Conservation (phyloP, 2,888 invertebrate species). For the Watsonalla binaria region DNA sequence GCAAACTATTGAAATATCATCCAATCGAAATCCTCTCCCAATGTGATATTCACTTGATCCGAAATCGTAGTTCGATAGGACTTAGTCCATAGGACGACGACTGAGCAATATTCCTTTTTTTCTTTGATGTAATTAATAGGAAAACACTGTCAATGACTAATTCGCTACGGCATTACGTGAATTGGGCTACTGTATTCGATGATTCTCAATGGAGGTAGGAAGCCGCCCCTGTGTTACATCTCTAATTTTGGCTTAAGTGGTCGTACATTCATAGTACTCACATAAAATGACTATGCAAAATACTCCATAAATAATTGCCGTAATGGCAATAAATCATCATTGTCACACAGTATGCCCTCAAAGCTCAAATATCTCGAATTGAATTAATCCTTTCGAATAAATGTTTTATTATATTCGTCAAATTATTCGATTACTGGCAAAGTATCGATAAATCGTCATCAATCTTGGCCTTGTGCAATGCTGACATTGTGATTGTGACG, state of each 20-base stretch:
- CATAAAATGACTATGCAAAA: constrained; percentile 25
- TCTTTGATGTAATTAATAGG: no score
- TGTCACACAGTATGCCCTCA: constrained; percentile 28
- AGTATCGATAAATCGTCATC: constrained; percentile 38
- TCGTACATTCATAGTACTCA: background rate
- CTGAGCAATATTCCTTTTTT: no score
- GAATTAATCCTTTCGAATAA: constrained; percentile 61
- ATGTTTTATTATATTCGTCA: constrained; percentile 42
- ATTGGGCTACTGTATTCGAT: no score
- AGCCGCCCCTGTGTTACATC: no score
- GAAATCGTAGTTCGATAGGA: no score
- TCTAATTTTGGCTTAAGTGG: background rate
- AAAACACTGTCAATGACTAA: no score
- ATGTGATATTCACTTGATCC: no score
- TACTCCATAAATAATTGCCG: constrained; percentile 28
- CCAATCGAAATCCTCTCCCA: no score
- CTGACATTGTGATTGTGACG: constrained; percentile 49
- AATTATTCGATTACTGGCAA: constrained; percentile 42
- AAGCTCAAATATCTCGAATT: constrained; percentile 35
- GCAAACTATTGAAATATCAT: no score
- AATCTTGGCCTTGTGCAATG: constrained; percentile 65
- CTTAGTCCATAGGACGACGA: no score
- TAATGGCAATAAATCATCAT: constrained; percentile 35
- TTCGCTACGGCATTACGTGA: no score
- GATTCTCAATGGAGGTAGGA: no score